Base-by-base conservation (phyloP, 1,140 invertebrate genomes). In the Scaptomyza pallida region DNA sequence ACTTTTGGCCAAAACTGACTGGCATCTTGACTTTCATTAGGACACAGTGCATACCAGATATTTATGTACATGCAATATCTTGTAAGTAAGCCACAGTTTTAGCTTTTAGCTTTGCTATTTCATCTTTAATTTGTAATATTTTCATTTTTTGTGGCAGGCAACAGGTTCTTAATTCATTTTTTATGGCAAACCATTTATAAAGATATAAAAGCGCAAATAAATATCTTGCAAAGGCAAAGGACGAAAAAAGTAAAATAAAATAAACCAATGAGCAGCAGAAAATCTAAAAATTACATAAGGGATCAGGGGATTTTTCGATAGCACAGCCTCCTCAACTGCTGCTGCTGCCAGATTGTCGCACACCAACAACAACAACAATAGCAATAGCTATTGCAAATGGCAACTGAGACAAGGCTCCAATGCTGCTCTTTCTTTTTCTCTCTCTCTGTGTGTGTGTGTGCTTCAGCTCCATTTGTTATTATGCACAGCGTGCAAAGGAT, bases 281-380 rank as follows among this genome's bases (percentile, higher is more conserved):
- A 89, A 90, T 89, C 88, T 90, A 80, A 90, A 90, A 90, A 90
- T 90, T 90, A 90, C 88, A 90, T 90, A 88, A 90, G 88, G 88
- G 88, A 90, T 79, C 76, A 75, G 57, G 88, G 88, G 88, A 88
- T 72, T 83, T 80, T 89, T 76, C 64, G 73, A 80, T 71, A 59
- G 81, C 64, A 72, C 56, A 55, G 78, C 71, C 79, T 78, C 40
- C 15, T 54, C 23, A 19, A 2, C 19, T 43, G 56, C 21, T 60
- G 56, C 2, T 13, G 35, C 21, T 50, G 33, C 30, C 44, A 63
- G 60, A 74, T 75, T 80, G 75, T 81, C 81, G 70, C 72, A 69
- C 45, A 63, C 37, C 78, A 69, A 62, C 65, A 76, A 63, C 45
- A 74, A 57, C 60, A 82, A 56, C 21, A 52, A 21, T 16, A 70